Evolutionary conservation across 2,113 vertebrate genomes (phyloP).

Genomic region (Oreochromis tanganicae): DNA sequence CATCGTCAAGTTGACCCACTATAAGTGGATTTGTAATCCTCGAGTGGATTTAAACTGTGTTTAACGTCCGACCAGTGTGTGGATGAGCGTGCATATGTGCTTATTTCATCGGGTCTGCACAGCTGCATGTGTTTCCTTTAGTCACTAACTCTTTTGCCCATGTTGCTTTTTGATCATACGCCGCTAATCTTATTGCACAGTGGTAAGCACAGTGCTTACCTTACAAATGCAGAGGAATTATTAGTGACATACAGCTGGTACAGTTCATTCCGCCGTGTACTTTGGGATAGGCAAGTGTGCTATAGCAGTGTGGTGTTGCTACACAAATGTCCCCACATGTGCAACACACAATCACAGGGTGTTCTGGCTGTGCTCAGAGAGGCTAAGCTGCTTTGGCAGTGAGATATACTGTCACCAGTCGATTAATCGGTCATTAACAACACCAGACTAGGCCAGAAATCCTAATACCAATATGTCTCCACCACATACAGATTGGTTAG

Average conservation of each 20-base stretch:
- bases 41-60: slow-evolving; percentile 65
- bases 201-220: not conserved
- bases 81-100: slow-evolving; percentile 3
- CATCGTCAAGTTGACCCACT: slow-evolving; percentile 53
- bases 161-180: slow-evolving; percentile 28
- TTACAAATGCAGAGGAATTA: not conserved
- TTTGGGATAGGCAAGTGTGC: not conserved
- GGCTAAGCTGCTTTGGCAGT: slow-evolving; percentile 60
- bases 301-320: not conserved
- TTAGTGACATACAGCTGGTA: not conserved
- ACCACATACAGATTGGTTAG: not conserved
- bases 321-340: slow-evolving; percentile 26
- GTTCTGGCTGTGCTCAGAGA: slow-evolving; percentile 21
- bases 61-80: slow-evolving; percentile 35
- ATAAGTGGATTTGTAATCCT: slow-evolving; percentile 71
- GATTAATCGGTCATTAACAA: slow-evolving; percentile 61
- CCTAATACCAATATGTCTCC: slow-evolving; percentile 43
- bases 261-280: not conserved
- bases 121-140: slow-evolving; percentile 48
- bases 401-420: slow-evolving; percentile 56
- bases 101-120: slow-evolving; percentile 27
- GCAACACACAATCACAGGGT: slow-evolving; percentile 26
- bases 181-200: not conserved
- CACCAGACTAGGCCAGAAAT: slow-evolving; percentile 16
- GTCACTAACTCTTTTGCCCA: slow-evolving; percentile 8